These are phyloP conservation scores for Bombus sylvicola DNA, from an alignment of 1,140 invertebrate genomes.

Conservation along the genomic window DNA sequence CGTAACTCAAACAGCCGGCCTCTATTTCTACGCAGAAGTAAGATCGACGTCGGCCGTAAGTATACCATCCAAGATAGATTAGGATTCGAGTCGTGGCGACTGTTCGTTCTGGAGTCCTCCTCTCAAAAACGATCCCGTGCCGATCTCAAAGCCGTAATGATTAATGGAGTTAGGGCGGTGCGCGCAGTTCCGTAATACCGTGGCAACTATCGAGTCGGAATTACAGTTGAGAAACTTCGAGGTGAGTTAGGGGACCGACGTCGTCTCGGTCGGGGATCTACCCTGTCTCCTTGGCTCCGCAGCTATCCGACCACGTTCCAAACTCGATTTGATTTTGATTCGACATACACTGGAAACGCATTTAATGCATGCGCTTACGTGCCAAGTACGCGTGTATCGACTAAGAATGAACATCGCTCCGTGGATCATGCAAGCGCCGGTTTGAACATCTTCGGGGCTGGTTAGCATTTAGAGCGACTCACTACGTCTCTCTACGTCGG, in stretches of 20 bases:
- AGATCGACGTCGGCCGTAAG: slow-evolving; percentile 37
- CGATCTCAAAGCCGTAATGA: slow-evolving; percentile 67
- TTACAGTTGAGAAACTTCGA: slow-evolving; percentile 72
- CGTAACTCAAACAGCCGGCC: background rate
- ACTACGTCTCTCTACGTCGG: background rate
- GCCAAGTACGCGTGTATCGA: slow-evolving; percentile 50
- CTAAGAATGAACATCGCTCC: slow-evolving; percentile 41
- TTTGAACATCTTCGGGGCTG: background rate
- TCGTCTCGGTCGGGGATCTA: slow-evolving; percentile 50
- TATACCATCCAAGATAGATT: slow-evolving; percentile 57
- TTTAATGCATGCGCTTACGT: slow-evolving; percentile 63
- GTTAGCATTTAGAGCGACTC: slow-evolving; percentile 18
- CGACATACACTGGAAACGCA: slow-evolving; percentile 65
- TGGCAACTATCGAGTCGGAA: slow-evolving; percentile 71
- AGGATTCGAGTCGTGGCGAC: slow-evolving; percentile 54
- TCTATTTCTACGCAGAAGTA: background rate
- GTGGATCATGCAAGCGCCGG: background rate
- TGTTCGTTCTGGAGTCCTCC: slow-evolving; percentile 27
- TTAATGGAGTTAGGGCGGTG: slow-evolving; percentile 69
- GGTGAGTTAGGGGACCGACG: slow-evolving; percentile 55
- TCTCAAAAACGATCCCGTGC: slow-evolving; percentile 62
- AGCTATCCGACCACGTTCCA: slow-evolving; percentile 64
- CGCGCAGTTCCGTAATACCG: slow-evolving; percentile 66
- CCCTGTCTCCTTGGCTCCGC: slow-evolving; percentile 39
- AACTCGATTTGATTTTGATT: slow-evolving; percentile 70